A percentile compares a stretch with the other conserved stretches of the same genome.
phyloP scores from a whole-genome alignment of 2,113 vertebrate genomes.

The Synchiropus splendidus region DNA sequence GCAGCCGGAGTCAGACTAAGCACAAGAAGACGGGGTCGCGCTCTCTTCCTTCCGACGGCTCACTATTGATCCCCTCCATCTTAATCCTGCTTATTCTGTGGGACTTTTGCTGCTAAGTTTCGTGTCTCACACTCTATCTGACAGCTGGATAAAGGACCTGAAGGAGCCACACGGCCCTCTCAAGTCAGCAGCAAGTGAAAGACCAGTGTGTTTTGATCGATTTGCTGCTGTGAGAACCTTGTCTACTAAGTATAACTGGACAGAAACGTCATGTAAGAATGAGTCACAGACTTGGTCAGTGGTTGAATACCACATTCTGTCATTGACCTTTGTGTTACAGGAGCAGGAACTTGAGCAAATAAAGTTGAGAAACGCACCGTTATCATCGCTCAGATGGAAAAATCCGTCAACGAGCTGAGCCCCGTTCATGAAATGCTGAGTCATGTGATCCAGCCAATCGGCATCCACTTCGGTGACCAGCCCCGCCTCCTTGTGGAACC shows the following conservation, averaged over 20 bases:
- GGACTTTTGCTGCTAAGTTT: neutral
- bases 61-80: slow-evolving; percentile 20
- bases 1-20: slow-evolving; percentile 10
- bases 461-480: slow-evolving; percentile 76
- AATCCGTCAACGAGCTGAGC: slow-evolving; percentile 81
- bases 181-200: no score
- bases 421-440: slow-evolving; percentile 88
- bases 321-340: no score
- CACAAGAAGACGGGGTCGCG: slow-evolving; percentile 18
- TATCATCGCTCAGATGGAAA: slow-evolving; percentile 74
- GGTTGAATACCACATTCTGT: no score
- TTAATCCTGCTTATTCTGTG: slow-evolving; percentile 31
- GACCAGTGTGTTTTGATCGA: no score
- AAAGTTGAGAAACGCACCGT: slow-evolving; percentile 50
- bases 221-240: no score
- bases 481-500: slow-evolving; percentile 75
- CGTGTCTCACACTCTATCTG: no score
- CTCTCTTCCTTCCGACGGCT: slow-evolving; percentile 22
- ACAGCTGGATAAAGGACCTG: no score
- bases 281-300: neutral
- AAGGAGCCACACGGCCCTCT: no score
- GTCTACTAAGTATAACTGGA: no score
- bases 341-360: no score
- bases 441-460: slow-evolving; percentile 95
- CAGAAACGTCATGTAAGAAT: no score